Conservation (phyloP, 2,797 vertebrate genomes). For the Novumbra hubbsi region DNA sequence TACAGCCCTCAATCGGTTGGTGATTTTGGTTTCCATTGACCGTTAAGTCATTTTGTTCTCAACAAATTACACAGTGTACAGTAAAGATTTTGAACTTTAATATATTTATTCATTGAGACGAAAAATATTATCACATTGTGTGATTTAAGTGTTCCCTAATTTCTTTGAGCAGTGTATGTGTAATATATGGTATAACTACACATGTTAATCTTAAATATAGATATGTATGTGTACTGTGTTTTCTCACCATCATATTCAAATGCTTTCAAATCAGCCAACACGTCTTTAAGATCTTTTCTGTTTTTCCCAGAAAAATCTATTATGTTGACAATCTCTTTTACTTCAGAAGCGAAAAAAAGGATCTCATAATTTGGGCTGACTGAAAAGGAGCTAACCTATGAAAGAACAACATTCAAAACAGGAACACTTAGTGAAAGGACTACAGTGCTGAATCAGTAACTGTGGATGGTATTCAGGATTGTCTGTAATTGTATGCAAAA, state of each 20-base stretch:
- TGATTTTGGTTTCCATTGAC: too few relatives aligned
- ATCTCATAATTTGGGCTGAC: constrained; percentile 68
- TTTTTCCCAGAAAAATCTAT: constrained; percentile 23
- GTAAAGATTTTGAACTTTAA: too few relatives aligned
- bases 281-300: rapidly evolving
- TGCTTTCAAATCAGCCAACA: rapidly evolving
- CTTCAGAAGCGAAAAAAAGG: constrained; percentile 53
- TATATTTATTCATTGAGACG: too few relatives aligned
- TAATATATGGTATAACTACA: too few relatives aligned
- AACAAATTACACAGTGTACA: too few relatives aligned
- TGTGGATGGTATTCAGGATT: constrained; percentile 8
- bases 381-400: constrained; percentile 57
- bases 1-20: too few relatives aligned
- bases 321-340: constrained; percentile 45
- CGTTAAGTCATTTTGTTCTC: too few relatives aligned
- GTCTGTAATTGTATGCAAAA: too few relatives aligned
- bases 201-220: too few relatives aligned
- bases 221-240: neutral
- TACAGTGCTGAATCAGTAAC: constrained; percentile 28
- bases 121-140: too few relatives aligned
- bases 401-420: constrained; percentile 21
- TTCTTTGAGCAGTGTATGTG: too few relatives aligned
- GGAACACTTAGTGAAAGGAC: neutral
- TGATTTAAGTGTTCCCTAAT: too few relatives aligned
- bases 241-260: constrained; percentile 41